Evolutionary conservation across 2,888 invertebrate species (phyloP).

Genomic region (Theretra japonica): DNA sequence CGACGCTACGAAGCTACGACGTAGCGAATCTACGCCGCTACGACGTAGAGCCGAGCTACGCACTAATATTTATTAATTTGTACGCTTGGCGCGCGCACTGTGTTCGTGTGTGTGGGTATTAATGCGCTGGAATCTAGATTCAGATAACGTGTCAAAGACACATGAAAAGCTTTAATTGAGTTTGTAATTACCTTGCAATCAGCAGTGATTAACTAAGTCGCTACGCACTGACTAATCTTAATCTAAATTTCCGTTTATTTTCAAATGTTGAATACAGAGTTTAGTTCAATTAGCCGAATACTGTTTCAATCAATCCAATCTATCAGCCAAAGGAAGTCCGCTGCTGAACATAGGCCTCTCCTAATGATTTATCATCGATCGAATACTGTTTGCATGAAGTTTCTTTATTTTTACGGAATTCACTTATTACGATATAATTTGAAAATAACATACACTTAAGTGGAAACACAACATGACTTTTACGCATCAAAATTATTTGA

Average conservation of each 20-base stretch:
- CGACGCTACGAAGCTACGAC: slow-evolving; percentile 19
- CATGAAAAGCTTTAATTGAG: slow-evolving; percentile 7
- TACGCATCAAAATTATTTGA: no score
- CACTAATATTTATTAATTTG: slow-evolving; percentile 14
- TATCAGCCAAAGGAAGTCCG: no score
- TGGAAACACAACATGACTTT: no score
- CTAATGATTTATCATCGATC: no score
- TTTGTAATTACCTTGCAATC: slow-evolving; percentile 8
- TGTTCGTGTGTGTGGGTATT: background rate
- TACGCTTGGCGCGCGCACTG: slow-evolving; percentile 1
- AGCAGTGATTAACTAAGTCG: background rate
- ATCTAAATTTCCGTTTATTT: background rate
- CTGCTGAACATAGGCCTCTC: no score
- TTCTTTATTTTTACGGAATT: no score
- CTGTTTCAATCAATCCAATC: no score
- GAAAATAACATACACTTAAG: no score
- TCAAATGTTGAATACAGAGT: background rate
- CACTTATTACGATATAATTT: no score
- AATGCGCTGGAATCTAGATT: slow-evolving; percentile 18
- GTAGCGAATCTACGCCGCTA: slow-evolving; percentile 3
- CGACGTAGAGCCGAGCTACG: slow-evolving; percentile 7
- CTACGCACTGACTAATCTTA: background rate
- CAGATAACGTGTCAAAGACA: slow-evolving; percentile 8
- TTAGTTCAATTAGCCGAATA: background rate
- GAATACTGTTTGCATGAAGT: no score